These are phyloP conservation scores for Drosophila pseudotakahashii DNA, from an alignment of 2,888 invertebrate species.

Conservation along the genomic window DNA sequence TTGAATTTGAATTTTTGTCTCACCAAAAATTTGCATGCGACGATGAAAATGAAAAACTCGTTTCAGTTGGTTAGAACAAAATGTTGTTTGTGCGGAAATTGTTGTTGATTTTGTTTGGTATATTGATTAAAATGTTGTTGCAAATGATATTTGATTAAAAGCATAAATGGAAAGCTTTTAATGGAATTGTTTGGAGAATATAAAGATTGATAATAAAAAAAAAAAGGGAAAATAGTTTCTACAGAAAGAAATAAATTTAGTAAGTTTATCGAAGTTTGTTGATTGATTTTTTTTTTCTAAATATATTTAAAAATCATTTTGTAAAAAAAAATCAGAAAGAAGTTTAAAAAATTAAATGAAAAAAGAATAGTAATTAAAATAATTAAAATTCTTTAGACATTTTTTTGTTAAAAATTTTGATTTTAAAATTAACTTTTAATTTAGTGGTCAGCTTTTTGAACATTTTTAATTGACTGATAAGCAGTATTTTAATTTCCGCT, in stretches of 20 bases:
- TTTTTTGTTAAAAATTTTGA: neutral
- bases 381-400: neutral
- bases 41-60: conserved; percentile 53
- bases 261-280: neutral
- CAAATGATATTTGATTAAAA: conserved; percentile 20
- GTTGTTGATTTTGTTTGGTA: conserved; percentile 21
- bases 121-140: conserved; percentile 22
- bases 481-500: conserved; percentile 19
- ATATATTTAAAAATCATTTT: too few relatives aligned
- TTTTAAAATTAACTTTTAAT: neutral
- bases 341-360: too few relatives aligned
- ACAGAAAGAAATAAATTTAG: neutral
- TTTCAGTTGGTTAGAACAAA: conserved; percentile 34
- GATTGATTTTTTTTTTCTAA: too few relatives aligned
- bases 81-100: conserved; percentile 19
- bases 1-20: conserved; percentile 24
- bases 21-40: conserved; percentile 58
- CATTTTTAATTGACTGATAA: neutral
- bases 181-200: conserved; percentile 9
- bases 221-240: neutral
- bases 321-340: too few relatives aligned
- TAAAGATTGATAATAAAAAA: neutral
- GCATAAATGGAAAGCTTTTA: conserved; percentile 15
- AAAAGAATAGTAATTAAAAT: too few relatives aligned
- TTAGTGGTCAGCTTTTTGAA: neutral